A percentile compares a stretch with the other conserved stretches of the same genome.
phyloP scores from a whole-genome alignment of 2,797 vertebrate species.

The Acropternis orthonyx region DNA sequence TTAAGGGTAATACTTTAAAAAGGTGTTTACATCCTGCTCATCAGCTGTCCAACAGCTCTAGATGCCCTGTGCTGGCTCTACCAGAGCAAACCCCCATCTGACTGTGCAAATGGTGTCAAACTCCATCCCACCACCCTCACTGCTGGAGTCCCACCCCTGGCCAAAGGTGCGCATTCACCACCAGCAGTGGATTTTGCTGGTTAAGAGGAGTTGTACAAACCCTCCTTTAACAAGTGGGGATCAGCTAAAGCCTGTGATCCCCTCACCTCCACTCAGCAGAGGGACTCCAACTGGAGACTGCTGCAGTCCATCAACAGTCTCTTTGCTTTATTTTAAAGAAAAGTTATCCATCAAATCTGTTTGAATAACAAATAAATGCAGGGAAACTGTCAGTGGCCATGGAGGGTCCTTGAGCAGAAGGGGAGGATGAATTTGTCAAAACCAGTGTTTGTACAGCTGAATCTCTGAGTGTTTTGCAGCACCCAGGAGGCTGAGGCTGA shows the following conservation, averaged over 20 bases:
- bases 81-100: background rate
- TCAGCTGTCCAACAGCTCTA: background rate
- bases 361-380: background rate
- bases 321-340: background rate
- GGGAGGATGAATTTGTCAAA: constrained; percentile 33
- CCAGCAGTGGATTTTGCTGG: background rate
- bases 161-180: background rate
- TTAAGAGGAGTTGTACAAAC: background rate
- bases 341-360: constrained; percentile 13
- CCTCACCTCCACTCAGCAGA: background rate
- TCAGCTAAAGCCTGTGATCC: background rate
- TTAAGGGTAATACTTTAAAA: background rate
- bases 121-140: background rate
- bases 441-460: constrained; percentile 34
- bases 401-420: constrained; percentile 29
- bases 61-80: background rate
- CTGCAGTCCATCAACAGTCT: background rate
- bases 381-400: background rate
- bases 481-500: background rate
- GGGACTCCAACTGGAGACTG: background rate
- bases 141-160: rapidly evolving
- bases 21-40: background rate
- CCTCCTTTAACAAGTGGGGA: background rate
- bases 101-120: background rate
- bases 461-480: background rate